Base-by-base conservation (phyloP, 2,888 invertebrate genomes). In the Bimastos eiseni region DNA sequence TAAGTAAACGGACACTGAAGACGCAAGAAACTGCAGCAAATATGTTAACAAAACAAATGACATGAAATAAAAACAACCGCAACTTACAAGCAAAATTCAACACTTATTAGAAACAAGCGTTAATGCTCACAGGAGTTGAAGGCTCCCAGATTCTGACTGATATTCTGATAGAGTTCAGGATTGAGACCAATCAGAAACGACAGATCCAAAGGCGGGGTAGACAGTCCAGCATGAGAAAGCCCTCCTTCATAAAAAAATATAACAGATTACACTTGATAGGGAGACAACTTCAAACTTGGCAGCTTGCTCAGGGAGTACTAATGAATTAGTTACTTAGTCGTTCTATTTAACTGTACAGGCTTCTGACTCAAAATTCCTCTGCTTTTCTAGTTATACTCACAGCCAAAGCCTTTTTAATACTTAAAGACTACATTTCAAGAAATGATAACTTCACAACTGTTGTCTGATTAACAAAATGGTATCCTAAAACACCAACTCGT, bases 121-220 rank as follows among this genome's bases (percentile, higher is more conserved):
- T 34, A 30, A 8, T 49, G 34, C 49, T 37, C 70, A 89, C 89
- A 24, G 13, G 89, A 19, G 37, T 70, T 37, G 37, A 90, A 83
- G 86, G 90, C 37, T 24, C 83, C 84, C 21, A 38, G 84, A 34
- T 83, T 90, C 33, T 90, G 83, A 38, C 86, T 24, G 33, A 90
- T 41, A 41, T 83, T 49, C n/a, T 90, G 86, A 37, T 33, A 89
- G 17, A 89, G 55, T n/a, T 90, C 86, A 34, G 90, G 90, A 24
- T 90, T 90, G 34, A 90, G 33, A 21, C 84, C 90, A 33, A 83
- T 38, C 30, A 90, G 84, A 86, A 84, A 84, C 11, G 90, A 90
- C 37, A 90, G 90, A 89, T 89, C 89, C 70, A 89, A 49, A 37
- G 84, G 70, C 13, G 70, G 70, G 8, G 70, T 70, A n/a, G 70